Evolutionary conservation across 2,113 vertebrate genomes (phyloP).

Genomic region (Calonectris borealis): DNA sequence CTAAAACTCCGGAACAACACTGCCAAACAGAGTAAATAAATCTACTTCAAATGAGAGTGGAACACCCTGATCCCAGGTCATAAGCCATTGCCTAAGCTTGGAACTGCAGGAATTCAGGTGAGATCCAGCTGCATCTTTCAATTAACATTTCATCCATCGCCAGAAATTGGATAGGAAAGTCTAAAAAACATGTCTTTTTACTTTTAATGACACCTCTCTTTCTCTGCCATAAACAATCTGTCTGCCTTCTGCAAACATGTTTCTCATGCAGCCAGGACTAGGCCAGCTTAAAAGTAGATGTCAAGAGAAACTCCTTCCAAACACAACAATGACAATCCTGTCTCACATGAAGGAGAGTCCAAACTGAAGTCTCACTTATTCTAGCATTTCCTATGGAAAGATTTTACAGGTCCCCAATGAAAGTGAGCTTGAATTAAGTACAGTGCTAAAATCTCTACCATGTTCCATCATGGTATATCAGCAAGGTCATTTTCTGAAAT

Average conservation of each 20-base stretch:
- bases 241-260: background rate
- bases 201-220: background rate
- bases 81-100: background rate
- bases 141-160: accelerated
- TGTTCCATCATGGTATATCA: background rate
- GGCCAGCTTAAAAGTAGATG: background rate
- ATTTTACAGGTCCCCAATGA: background rate
- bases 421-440: background rate
- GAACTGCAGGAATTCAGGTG: background rate
- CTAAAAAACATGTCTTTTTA: accelerated
- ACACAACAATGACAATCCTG: background rate
- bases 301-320: background rate
- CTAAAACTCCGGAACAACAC: background rate
- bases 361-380: background rate
- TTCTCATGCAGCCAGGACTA: background rate
- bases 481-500: background rate
- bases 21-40: background rate
- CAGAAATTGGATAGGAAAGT: background rate
- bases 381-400: slow-evolving; percentile 6
- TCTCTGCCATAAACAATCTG: background rate
- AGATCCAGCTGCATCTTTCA: background rate
- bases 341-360: background rate
- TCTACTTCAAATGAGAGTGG: background rate
- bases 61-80: background rate
- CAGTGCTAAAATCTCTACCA: background rate